Evolutionary conservation across 1,140 invertebrate genomes (phyloP), one percentile per base, ranked within the genome.

Genomic region (Diachasmimorpha longicaudata): DNA sequence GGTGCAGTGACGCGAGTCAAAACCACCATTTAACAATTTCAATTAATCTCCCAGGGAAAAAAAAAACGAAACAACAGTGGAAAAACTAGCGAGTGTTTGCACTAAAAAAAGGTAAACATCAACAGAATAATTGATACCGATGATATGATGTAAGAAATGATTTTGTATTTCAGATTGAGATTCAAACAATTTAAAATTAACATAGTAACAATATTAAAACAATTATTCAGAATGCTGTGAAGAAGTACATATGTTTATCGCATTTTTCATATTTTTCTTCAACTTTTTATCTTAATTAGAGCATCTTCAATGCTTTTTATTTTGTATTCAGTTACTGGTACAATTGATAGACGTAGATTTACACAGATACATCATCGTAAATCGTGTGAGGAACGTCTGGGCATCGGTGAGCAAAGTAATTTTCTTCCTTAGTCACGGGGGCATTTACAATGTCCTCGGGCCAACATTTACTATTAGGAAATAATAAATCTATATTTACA

Each of bases 401-500:
- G 36, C 48, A 44, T 72, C 72, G 66, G 74, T 77, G 78, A 79
- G 79, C 79, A 79, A 79, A 37, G 25, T 37, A 68, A n/a, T 19
- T 36, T 68, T 68, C 8, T 68, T 37, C 21, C 14, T 66, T 66
- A 72, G 48, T 68, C 75, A 78, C 72, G 3, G 58, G 58, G 77
- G 78, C 80, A 81, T 81, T 83, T 66, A 66, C 58, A 81, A 81
- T 78, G 78, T 58, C 75, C 70, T 44, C 25, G 55, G 74, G 21
- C 76, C 36, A 77, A 77, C 72, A 77, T 66, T 77, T 70, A 70
- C 36, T 70, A 70, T 73, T 73, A 77, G 70, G 63, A 77, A n/a
- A 77, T 77, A 74, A 85, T 85, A 82, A 82, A 84, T 84, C 80
- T 82, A 85, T 85, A 81, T 84, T 82, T 81, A 86, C 83, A 77